These are phyloP conservation scores for Ploceus nigricollis DNA, from an alignment of 2,113 vertebrate species.

Conservation along the genomic window DNA sequence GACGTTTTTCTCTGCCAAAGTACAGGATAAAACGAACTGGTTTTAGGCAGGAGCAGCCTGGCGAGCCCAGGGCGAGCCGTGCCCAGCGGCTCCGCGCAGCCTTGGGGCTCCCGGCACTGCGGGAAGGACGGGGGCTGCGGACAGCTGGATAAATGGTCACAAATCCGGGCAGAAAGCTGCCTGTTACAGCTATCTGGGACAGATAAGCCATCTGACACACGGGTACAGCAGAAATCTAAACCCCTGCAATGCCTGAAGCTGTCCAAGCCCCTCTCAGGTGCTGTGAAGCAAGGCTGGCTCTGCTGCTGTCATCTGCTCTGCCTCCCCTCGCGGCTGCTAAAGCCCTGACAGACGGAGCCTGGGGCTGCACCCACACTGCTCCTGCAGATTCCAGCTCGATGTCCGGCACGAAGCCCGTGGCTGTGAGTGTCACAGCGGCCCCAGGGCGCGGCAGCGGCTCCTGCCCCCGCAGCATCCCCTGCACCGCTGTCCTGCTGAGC, in stretches of 20 bases:
- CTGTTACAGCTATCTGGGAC: background rate
- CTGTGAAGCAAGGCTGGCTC: background rate
- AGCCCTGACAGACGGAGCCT: background rate
- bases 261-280: background rate
- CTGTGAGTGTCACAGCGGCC: background rate
- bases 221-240: background rate
- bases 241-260: background rate
- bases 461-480: background rate
- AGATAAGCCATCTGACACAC: background rate
- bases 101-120: background rate
- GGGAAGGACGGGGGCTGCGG: background rate
- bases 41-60: background rate
- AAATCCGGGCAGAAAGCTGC: background rate
- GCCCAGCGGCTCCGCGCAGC: no score
- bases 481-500: background rate
- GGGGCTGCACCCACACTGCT: background rate
- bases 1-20: background rate
- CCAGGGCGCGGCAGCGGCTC: background rate
- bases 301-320: background rate
- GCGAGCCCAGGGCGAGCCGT: rapidly evolving
- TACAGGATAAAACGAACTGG: background rate
- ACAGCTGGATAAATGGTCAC: background rate
- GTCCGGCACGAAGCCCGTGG: rapidly evolving
- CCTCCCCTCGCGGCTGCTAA: background rate
- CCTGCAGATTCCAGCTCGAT: rapidly evolving